These are phyloP conservation scores for Dasyornis broadbenti DNA, from an alignment of 2,113 vertebrate species.

Conservation along the genomic window DNA sequence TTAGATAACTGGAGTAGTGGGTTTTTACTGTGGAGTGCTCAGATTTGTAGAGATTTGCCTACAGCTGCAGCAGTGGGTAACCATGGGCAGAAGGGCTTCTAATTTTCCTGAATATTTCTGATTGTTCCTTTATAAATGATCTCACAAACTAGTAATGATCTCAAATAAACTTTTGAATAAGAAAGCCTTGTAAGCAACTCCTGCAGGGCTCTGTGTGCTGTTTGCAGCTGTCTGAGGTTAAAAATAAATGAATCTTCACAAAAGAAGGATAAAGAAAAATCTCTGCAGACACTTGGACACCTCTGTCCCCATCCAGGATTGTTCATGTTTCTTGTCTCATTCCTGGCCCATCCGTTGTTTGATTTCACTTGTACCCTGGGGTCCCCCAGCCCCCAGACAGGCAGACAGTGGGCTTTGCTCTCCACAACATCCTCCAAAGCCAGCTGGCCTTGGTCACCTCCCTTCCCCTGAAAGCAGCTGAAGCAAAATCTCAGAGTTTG, in stretches of 20 bases:
- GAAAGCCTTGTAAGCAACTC: background rate
- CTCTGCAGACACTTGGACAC: background rate
- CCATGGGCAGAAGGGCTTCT: background rate
- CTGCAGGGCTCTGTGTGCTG: background rate
- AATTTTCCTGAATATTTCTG: background rate
- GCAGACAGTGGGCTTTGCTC: background rate
- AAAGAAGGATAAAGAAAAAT: background rate
- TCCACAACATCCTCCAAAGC: background rate
- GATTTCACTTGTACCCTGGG: background rate
- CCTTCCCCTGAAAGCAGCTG: background rate
- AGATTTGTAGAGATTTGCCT: background rate
- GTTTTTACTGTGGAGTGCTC: background rate
- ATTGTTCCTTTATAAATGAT: background rate
- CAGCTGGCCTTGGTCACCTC: background rate
- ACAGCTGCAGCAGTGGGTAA: background rate
- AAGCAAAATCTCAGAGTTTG: background rate
- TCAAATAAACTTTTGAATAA: conserved; percentile 41
- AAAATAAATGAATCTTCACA: background rate
- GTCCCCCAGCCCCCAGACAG: background rate
- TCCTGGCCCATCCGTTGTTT: background rate
- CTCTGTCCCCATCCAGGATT: no score
- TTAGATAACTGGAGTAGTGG: background rate
- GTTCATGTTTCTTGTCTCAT: rapidly evolving
- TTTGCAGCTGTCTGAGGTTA: background rate
- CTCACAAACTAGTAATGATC: background rate